Base-by-base conservation (phyloP, 2,797 vertebrate species). In the Salmo trutta region DNA sequence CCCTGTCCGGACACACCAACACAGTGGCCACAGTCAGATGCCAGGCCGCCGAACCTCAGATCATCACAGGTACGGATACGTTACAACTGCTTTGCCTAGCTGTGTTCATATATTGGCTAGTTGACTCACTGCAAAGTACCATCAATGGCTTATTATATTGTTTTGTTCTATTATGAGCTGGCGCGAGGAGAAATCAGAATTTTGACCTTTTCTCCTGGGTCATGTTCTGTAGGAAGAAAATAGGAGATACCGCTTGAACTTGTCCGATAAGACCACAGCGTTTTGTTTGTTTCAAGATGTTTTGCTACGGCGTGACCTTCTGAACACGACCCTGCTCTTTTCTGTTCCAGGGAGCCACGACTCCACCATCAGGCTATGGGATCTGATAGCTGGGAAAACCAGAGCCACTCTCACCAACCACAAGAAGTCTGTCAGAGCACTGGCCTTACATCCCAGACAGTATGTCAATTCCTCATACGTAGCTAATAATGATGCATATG, bases 381-480 rank as follows among this genome's bases (percentile, higher is more conserved):
- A 99, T 89, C 90, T 99, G 88, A 96, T 99, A 12, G 98, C 96
- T 77, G 98, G 98, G 78, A 99, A 99, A 93, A 99, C 98, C 27
- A 95, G 98, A 91, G 96, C 97, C n/a, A 99, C 98, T 3, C 92
- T 99, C 88, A 99, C 98, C 53, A 99, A 99, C 90, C 98, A 99
- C 88, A 99, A 99, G 93, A 99, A 99, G 80, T 99, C 98, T 19
- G 98, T 99, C 76, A 91, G 98, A 86, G 96, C 96, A 31, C 89
- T 99, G 75, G 96, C 97, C 83, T 85, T 97, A 71, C 98, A 99
- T 85, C 98, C 98, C 74, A 94, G 95, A 88, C 98, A 97, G 98
- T 99, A 92, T 94, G 98, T 64, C 10, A 64, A 14, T 24, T 64
- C 21, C n/a, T 64, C 4, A 1, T 24, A 19, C 3, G 4, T 24